Conservation (phyloP, 2,113 vertebrate species). For the Dendropsophus ebraccatus region DNA sequence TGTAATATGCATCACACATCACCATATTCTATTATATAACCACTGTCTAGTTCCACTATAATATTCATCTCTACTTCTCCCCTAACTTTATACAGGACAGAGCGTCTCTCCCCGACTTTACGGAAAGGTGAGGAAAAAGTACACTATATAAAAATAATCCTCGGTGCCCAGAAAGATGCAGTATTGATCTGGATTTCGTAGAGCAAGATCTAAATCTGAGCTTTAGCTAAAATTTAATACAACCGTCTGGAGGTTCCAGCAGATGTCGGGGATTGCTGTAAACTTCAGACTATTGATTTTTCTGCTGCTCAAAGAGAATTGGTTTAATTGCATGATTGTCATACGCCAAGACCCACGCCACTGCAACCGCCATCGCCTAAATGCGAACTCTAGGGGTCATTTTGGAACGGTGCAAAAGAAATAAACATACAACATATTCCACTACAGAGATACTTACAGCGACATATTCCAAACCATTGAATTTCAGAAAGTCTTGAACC, state of each 20-base stretch:
- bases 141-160: conserved; percentile 16
- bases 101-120: not conserved
- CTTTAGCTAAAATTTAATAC: conserved; percentile 31
- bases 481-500: conserved; percentile 83
- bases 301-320: conserved; percentile 24
- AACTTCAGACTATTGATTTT: conserved; percentile 44
- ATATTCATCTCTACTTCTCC: no score
- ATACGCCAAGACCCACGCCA: not conserved
- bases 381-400: not conserved
- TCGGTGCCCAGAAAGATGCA: not conserved
- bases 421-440: not conserved
- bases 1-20: no score
- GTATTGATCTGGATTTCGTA: conserved; percentile 38
- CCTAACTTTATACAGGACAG: not conserved
- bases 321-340: not conserved
- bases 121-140: conserved; percentile 36
- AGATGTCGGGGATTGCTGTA: conserved; percentile 12
- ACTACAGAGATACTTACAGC: conserved; percentile 75
- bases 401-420: not conserved
- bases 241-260: conserved; percentile 21
- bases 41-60: no score
- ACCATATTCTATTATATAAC: no score
- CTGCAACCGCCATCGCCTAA: not conserved
- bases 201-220: conserved; percentile 33
- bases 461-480: conserved; percentile 84